Conservation (phyloP, 2,113 vertebrate species). For the Cebus imitator region DNA sequence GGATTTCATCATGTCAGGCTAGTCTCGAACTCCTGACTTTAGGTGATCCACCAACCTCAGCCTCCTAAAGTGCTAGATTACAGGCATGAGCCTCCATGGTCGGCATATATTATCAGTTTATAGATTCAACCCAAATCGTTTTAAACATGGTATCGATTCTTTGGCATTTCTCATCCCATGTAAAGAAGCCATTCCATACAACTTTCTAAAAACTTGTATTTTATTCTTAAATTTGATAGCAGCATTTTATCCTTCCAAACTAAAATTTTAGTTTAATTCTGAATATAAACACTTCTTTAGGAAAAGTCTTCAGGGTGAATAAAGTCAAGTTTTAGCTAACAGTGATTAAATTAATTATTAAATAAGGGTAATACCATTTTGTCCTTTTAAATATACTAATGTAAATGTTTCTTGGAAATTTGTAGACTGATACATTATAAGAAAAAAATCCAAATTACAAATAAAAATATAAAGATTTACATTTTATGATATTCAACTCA, state of each 20-base stretch:
- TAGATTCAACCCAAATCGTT: not conserved
- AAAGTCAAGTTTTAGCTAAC: not conserved
- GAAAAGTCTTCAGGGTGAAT: not conserved
- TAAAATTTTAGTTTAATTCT: not conserved
- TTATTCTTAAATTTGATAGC: not conserved
- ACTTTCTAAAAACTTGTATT: not conserved
- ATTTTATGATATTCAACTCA: not conserved
- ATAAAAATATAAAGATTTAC: not conserved
- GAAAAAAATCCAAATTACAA: not conserved
- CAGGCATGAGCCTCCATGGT: too few species aligned
- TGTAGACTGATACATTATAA: not conserved
- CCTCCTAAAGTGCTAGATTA: too few species aligned
- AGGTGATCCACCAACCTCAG: too few species aligned
- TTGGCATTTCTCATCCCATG: not conserved
- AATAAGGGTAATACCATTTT: not conserved
- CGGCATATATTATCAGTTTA: not conserved
- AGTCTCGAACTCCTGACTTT: too few species aligned
- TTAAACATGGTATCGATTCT: not conserved
- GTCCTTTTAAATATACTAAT: not conserved
- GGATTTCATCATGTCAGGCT: too few species aligned
- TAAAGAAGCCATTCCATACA: not conserved
- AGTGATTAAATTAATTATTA: not conserved
- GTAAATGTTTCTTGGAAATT: not conserved
- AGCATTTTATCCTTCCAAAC: not conserved
- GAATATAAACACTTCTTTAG: not conserved